Evolutionary conservation across 2,888 invertebrate species (phyloP).

Genomic region (Dryobota labecula): DNA sequence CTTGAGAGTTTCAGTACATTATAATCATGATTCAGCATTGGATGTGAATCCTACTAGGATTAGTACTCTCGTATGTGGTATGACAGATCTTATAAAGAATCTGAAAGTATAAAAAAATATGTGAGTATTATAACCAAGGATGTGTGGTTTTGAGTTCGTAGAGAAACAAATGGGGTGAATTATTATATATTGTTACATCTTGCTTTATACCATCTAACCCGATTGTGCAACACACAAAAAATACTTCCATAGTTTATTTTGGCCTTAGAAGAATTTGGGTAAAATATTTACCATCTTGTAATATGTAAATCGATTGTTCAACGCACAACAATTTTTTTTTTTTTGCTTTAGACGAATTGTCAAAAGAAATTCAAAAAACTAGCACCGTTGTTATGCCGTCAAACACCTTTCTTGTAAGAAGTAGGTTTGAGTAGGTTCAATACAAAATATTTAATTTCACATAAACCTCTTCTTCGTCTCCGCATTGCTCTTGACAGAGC

Average conservation of each 20-base stretch:
- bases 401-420: neutral
- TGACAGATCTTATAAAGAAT: slow-evolving; percentile 1
- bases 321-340: too few relatives aligned
- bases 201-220: neutral
- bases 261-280: too few relatives aligned
- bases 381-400: neutral
- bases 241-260: neutral
- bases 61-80: slow-evolving; percentile 16
- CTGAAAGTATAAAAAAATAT: neutral
- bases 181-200: too few relatives aligned
- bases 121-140: too few relatives aligned
- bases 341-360: too few relatives aligned
- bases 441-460: too few relatives aligned
- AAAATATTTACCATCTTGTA: too few relatives aligned
- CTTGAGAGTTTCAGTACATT: slow-evolving; percentile 57
- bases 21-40: slow-evolving; percentile 60
- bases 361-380: neutral
- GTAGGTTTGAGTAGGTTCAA: too few relatives aligned
- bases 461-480: too few relatives aligned
- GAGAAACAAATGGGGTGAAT: too few relatives aligned
- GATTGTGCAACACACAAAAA: neutral
- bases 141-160: neutral
- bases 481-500: too few relatives aligned
- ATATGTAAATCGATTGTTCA: too few relatives aligned
- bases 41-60: slow-evolving; percentile 44